Base-by-base conservation (phyloP, 2,113 vertebrate species). In the Gallinago undulata region DNA sequence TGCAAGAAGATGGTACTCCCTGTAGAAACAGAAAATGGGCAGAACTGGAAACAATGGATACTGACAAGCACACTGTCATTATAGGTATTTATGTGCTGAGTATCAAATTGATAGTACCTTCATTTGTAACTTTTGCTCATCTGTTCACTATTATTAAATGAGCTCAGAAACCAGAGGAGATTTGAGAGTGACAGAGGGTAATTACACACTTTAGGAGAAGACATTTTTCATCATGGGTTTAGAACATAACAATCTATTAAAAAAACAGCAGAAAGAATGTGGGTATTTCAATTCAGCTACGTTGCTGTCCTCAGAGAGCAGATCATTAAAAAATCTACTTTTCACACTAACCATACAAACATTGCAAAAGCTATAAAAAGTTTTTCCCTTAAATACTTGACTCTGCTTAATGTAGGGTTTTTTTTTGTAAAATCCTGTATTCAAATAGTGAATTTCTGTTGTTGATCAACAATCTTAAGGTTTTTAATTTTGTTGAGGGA, bases 101-200 rank as follows among this genome's bases (percentile, higher is more conserved):
- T 91, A 93, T 95, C 97, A 97, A 97, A 98, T 97, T 97, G 98
- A 95, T 94, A 95, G 96, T 95, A 96, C 95, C 96, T 98, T 98
- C 95, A 98, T 97, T 98, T 98, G 98, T 98, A 97, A 98, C 97
- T 98, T 98, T 94, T 97, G 89, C 96, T 98, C 97, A 96, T 97
- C 96, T 97, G 95, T 97, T 98, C 97, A 86, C 97, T 97, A 95
- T 98, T 98, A 98, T 98, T 98, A 98, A 97, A 98, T 72, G 43
- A 98, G 97, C 97, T 97, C 84, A 97, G 96, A 98, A 97, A 98
- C 96, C 93, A 95, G 96, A 96, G 93, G 97, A 98, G 95, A 97
- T 97, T 94, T 97, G 94, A 98, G 94, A 98, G 97, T 8, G 73
- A 97, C 97, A 98, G 96, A 98, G 97, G 97, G 96, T 98, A 98